Base-by-base conservation (phyloP, 1,140 invertebrate genomes). In the Microplitis demolitor region DNA sequence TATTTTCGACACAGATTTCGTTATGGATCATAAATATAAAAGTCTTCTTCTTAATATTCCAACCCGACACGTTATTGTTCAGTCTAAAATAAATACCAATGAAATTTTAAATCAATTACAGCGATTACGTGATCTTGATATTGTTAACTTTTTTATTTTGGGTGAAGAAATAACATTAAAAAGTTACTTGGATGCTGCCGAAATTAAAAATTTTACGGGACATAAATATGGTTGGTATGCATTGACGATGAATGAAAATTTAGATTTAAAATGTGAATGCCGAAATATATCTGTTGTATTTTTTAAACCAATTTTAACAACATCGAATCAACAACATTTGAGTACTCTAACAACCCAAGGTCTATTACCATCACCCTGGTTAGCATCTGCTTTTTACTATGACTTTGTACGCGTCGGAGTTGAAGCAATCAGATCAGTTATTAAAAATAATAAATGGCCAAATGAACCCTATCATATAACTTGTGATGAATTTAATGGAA, bases 11-110 rank as follows among this genome's bases (percentile, higher is more conserved):
- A 89, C 93, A 9, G 91, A 92, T 31, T 97, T 97, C 79, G 92
- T 94, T 0, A 96, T 97, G 93, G 94, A 96, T 77, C 94, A 97
- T 86, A 96, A 97, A 84, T 97, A 96, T 86, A 96, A 96, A 84
- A 94, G 94, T 5, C 84, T 97, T 1, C 84, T 97, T 11, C 90
- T 95, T 81, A 97, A 97, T 84, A 92, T 97, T 34, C 93, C 95
- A 14, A 95, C 95, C 0, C 88, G 95, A 2, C 95, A 97, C 80
- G 91, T 96, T 1, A 96, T 96, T 31, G 91, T 92, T 1, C 89
- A 89, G 14, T 89, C 92, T 0, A 87, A 85, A 86, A 88, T 82
- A 82, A 83, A 85, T 58, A 78, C 74, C 75, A 83, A 85, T 53
- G 87, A 85, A 73, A 90, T 91, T 63, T 89, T 83, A 78, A 87